Evolutionary conservation across 2,113 vertebrate genomes (phyloP).

Genomic region (Turdus rufiventris): DNA sequence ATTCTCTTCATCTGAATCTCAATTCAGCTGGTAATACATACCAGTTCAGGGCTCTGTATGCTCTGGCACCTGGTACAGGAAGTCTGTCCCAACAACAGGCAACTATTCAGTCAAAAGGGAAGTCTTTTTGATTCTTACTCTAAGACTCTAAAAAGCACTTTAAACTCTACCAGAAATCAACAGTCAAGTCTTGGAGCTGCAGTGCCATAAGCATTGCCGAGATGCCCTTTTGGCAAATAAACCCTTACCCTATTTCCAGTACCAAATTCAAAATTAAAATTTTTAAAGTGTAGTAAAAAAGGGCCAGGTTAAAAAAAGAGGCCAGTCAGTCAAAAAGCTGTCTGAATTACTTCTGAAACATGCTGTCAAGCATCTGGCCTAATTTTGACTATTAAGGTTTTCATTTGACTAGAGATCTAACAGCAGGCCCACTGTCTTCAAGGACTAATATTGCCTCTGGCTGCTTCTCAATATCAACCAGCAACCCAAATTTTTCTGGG

Average conservation of each 20-base stretch:
- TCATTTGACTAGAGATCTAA: constrained; percentile 9
- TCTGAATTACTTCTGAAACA: background rate
- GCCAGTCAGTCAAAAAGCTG: background rate
- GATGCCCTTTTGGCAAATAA: background rate
- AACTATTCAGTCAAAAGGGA: background rate
- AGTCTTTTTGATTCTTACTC: background rate
- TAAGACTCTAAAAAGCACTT: background rate
- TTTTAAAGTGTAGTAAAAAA: background rate
- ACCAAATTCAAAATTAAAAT: background rate
- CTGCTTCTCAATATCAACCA: constrained; percentile 9
- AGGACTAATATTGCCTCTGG: constrained; percentile 33
- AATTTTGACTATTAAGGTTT: background rate
- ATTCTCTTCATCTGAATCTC: background rate
- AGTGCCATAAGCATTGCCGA: background rate
- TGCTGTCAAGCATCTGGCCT: background rate
- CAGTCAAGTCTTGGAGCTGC: background rate
- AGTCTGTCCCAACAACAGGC: background rate
- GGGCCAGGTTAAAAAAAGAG: background rate
- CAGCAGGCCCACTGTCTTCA: background rate
- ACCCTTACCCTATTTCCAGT: background rate
- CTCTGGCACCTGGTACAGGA: background rate
- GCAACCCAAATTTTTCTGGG: background rate
- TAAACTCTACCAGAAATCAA: background rate
- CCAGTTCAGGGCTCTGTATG: background rate
- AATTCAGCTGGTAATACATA: background rate